Evolutionary conservation across 1,140 invertebrate genomes (phyloP), one percentile per base, ranked within the genome.

Genomic region (Diprion similis): DNA sequence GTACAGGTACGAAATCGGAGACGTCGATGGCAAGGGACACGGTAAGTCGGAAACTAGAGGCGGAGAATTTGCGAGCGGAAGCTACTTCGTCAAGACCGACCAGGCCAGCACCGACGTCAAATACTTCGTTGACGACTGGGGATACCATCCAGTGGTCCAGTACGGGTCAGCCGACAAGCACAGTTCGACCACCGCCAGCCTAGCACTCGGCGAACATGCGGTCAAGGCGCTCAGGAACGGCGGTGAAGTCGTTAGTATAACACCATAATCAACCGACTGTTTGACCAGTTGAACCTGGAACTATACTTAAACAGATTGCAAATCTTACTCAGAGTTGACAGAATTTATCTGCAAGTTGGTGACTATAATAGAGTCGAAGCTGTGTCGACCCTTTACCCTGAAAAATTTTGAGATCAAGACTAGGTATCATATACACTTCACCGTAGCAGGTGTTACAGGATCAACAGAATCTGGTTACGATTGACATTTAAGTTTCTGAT

Each of bases 91-190:
- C 11, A 85, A 79, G 68, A 80, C 80, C 17, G 80, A 82, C 70
- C 77, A 83, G 74, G 80, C 84, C 8, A 80, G 78, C 1, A 86
- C 90, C 88, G 81, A 88, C 51, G 91, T 92, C 6, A 87, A 89
- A 71, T 92, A 92, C 82, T 82, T 90, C 70, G 90, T 90, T 1
- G 90, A 92, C 75, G 89, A 90, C 77, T 91, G 89, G 88, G 91
- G 91, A 46, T 92, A 91, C 83, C 91, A 92, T 86, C 90, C 91
- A 17, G 84, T 91, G 7, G 88, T 91, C 19, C 88, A 89, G 71
- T 90, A 92, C 77, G 89, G 85, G 74, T 84, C 86, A 68, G 75
- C 79, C n/a, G 80, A 85, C 66, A 83, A 86, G n/a, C 83, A 87
- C 71, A 84, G 85, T 78, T 75, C 82, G 72, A 79, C 83, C 13